Conservation (phyloP, 2,888 invertebrate species). For the Arctia plantaginis region DNA sequence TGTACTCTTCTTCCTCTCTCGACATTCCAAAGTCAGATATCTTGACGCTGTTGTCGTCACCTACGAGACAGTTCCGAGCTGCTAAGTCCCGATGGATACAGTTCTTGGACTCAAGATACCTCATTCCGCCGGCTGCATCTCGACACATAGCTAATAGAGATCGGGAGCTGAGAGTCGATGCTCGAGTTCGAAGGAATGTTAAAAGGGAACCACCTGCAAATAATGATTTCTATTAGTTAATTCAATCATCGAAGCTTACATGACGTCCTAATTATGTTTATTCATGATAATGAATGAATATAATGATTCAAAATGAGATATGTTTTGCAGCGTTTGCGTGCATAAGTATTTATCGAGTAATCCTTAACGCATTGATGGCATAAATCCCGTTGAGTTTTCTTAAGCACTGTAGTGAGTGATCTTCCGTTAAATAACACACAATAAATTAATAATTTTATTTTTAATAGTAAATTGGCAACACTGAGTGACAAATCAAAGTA, state of each 20-base stretch:
- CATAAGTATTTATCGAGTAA: background rate
- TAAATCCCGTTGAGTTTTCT: background rate
- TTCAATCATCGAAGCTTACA: background rate
- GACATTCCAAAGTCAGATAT: constrained; percentile 99
- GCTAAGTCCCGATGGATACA: constrained; percentile 98
- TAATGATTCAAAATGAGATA: background rate
- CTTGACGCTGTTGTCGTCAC: constrained; percentile 95
- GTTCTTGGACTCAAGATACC: constrained; percentile 97
- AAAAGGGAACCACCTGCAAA: constrained; percentile 94
- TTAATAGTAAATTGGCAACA: background rate
- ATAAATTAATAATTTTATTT: background rate
- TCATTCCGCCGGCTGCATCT: constrained; percentile 97
- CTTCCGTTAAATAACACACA: background rate
- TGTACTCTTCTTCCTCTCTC: constrained; percentile 98
- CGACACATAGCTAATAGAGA: constrained; percentile 95
- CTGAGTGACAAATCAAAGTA: too few relatives aligned
- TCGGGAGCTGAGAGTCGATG: constrained; percentile 87
- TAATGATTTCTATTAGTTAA: background rate
- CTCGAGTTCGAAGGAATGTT: constrained; percentile 94
- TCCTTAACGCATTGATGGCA: background rate
- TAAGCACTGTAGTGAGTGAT: too few relatives aligned
- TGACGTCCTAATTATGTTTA: background rate
- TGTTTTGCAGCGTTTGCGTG: background rate
- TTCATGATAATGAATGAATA: background rate
- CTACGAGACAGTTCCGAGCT: constrained; percentile 96